Evolutionary conservation across 2,888 invertebrate species (phyloP), one percentile per base, ranked within the genome.

Genomic region (Peribatodes rhomboidaria): DNA sequence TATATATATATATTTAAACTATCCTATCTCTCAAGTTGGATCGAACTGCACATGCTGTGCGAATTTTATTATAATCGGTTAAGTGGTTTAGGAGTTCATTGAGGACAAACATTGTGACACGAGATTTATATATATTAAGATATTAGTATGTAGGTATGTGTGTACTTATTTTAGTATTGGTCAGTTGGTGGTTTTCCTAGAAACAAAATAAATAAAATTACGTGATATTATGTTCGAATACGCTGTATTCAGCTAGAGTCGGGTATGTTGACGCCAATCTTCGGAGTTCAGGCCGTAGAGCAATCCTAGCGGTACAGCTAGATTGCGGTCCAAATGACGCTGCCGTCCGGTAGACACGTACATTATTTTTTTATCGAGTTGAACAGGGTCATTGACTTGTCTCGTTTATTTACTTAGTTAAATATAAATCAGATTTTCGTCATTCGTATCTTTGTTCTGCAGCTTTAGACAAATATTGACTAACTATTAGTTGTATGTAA

Each of bases 251-350:
- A 16, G 31, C 27, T 2, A 47, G 10, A 31, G 31, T 31, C 27
- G 1, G 14, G 31, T 10, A 31, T 31, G 14, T 31, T 49, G 47
- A 31, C 31, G 31, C 14, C 47, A 49, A 31, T 31, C 47, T 31
- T 16, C 9, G 31, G 22, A 14, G 9, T 22, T 31, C 10, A 16
- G 16, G 16, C 16, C 9, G 27, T 31, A 31, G 31, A 49, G n/a
- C 14, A 14, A 14, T 52, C 27, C 22, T 53, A 39, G 53, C 53
- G 53, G 53, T 53, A 39, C 39, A 39, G 20, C 10, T 53, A 39
- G 18, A 39, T 39, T 39, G 27, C 53, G 14, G 16, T 9, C 39
- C 8, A 53, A 53, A 13, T 14, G 33, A 22, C 27, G 27, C n/a
- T 20, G 39, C 53, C 39, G n/a, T 53, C 10, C 53, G 22, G 53